Percentiles rank a stretch among this genome's conserved stretches.
Evolutionary conservation across 2,888 invertebrate species (phyloP).

Genomic region (Idaea biselata): DNA sequence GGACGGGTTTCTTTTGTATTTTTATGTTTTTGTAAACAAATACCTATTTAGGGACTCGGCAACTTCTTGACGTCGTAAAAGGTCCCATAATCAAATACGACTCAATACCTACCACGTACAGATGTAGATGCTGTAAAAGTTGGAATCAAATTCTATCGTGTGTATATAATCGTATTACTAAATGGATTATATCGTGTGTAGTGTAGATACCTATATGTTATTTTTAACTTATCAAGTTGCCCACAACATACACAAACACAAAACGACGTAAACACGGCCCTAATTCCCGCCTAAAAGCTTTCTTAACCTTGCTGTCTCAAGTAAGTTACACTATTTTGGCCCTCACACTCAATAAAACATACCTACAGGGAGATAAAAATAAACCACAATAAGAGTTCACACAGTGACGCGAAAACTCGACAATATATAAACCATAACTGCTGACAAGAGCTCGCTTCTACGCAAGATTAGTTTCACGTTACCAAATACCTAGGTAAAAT

Average conservation of each 20-base stretch:
- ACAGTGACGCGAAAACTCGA: background rate
- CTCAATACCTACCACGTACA: too few relatives aligned
- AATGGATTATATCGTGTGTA: too few relatives aligned
- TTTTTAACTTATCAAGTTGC: background rate
- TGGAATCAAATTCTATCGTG: too few relatives aligned
- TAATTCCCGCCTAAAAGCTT: background rate
- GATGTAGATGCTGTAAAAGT: too few relatives aligned
- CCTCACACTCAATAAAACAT: background rate
- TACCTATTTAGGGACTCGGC: background rate
- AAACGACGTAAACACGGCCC: background rate
- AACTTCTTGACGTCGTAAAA: too few relatives aligned
- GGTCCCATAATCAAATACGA: too few relatives aligned
- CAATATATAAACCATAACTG: background rate
- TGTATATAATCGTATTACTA: too few relatives aligned
- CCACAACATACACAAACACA: background rate
- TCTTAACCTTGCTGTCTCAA: background rate
- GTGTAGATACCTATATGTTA: too few relatives aligned
- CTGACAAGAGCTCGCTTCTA: background rate
- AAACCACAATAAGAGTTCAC: background rate
- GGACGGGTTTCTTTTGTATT: background rate
- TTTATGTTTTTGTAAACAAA: background rate
- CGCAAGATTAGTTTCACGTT: background rate
- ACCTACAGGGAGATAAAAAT: background rate
- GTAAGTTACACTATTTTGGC: constrained; percentile 1
- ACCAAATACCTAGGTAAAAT: background rate